Evolutionary conservation across 2,888 invertebrate species (phyloP).

Genomic region (Andrena camellia): DNA sequence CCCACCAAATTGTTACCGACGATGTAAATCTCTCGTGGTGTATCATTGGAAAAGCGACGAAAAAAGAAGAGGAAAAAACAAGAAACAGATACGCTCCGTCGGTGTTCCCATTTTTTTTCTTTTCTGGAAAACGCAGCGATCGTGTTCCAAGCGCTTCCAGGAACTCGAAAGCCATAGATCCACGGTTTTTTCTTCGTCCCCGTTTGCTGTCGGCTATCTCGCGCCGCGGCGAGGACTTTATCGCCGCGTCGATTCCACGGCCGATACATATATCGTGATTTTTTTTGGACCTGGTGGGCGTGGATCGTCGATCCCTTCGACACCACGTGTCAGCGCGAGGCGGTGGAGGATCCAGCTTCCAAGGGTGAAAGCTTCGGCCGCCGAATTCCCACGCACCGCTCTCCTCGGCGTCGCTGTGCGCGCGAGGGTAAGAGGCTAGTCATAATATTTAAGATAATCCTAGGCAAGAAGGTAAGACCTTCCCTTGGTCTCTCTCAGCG

Average conservation of each 20-base stretch:
- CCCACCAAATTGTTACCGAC: conserved; percentile 1
- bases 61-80: neutral
- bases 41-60: neutral
- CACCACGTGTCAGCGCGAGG: neutral
- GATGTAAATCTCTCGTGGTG: conserved; percentile 12
- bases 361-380: conserved; percentile 46
- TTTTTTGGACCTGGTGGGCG: too few species aligned
- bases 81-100: conserved; percentile 1
- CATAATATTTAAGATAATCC: conserved; percentile 79
- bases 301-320: conserved; percentile 22
- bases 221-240: neutral
- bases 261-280: neutral
- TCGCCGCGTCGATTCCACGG: neutral
- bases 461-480: conserved; percentile 56
- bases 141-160: conserved; percentile 8
- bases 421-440: conserved; percentile 67
- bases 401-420: conserved; percentile 16
- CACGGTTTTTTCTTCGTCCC: neutral
- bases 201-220: neutral
- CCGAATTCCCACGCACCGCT: conserved; percentile 68
- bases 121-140: conserved; percentile 3
- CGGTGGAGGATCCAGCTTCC: conserved; percentile 29
- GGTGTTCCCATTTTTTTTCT: conserved; percentile 2
- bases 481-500: conserved; percentile 49
- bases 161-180: conserved; percentile 25